phyloP scores from a whole-genome alignment of 1,140 invertebrate species.

The Apis laboriosa region DNA sequence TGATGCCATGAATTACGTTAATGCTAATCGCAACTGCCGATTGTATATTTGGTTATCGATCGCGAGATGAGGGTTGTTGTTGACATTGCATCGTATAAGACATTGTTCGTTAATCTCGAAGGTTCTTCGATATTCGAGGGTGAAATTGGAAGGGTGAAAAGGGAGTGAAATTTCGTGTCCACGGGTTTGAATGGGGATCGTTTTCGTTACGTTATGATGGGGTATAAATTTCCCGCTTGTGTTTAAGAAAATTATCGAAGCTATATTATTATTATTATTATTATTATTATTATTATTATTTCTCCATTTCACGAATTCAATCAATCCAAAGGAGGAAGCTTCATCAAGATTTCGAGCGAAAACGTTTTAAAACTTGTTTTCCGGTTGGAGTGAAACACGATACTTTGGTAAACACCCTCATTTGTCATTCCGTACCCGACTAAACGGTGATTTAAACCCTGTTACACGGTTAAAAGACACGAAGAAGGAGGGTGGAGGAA shows the following conservation, averaged over 20 bases:
- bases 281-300: neutral
- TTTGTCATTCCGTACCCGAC: neutral
- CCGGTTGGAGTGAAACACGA: neutral
- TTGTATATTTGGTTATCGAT: constrained; percentile 47
- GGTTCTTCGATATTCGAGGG: neutral
- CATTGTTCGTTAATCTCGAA: neutral
- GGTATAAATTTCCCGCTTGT: neutral
- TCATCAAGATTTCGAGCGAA: neutral
- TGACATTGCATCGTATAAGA: constrained; percentile 9
- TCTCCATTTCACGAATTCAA: neutral
- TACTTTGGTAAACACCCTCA: too few species aligned
- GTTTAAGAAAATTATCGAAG: neutral
- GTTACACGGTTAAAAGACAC: neutral
- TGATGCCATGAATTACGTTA: neutral
- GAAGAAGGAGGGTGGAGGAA: too few species aligned
- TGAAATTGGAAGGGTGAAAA: neutral
- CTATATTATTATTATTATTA: neutral
- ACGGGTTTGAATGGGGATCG: constrained; percentile 2
- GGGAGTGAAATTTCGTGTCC: constrained; percentile 5
- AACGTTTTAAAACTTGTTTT: neutral
- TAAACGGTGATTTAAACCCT: neutral
- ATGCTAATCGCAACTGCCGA: neutral
- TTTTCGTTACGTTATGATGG: neutral
- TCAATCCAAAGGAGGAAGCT: neutral
- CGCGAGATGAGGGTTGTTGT: neutral